These are phyloP conservation scores for Chascanopsetta lugubris DNA, from an alignment of 2,113 vertebrate genomes.

Conservation along the genomic window DNA sequence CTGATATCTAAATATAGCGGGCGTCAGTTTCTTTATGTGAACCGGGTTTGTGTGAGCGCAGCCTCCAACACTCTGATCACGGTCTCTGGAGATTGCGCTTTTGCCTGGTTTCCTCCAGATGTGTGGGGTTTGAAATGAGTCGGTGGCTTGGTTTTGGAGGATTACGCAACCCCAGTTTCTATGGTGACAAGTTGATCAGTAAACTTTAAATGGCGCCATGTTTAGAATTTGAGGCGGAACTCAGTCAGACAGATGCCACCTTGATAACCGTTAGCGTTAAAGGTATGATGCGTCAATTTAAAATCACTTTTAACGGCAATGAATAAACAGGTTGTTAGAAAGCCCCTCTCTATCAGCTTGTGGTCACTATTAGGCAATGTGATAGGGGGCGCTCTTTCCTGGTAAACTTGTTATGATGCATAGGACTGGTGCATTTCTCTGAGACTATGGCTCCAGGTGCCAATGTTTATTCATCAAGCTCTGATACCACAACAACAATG, in stretches of 20 bases:
- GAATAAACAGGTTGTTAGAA: too few species aligned
- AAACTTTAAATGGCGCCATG: background rate
- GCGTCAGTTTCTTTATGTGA: slow-evolving; percentile 39
- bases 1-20: slow-evolving; percentile 41
- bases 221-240: background rate
- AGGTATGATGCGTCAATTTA: background rate
- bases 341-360: too few species aligned
- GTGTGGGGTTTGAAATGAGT: background rate
- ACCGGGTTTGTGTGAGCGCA: slow-evolving; percentile 25
- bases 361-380: too few species aligned
- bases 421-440: too few species aligned
- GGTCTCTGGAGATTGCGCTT: slow-evolving; percentile 5
- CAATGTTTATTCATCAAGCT: too few species aligned
- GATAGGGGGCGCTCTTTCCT: too few species aligned
- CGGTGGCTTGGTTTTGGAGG: background rate
- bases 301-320: too few species aligned
- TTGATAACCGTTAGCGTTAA: too few species aligned
- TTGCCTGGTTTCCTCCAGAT: background rate
- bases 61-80: background rate
- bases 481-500: too few species aligned
- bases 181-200: background rate
- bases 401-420: too few species aligned
- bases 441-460: too few species aligned
- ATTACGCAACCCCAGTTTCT: background rate
- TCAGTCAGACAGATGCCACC: too few species aligned